Evolutionary conservation across 2,113 vertebrate species (phyloP).

Genomic region (Antigone vipio): DNA sequence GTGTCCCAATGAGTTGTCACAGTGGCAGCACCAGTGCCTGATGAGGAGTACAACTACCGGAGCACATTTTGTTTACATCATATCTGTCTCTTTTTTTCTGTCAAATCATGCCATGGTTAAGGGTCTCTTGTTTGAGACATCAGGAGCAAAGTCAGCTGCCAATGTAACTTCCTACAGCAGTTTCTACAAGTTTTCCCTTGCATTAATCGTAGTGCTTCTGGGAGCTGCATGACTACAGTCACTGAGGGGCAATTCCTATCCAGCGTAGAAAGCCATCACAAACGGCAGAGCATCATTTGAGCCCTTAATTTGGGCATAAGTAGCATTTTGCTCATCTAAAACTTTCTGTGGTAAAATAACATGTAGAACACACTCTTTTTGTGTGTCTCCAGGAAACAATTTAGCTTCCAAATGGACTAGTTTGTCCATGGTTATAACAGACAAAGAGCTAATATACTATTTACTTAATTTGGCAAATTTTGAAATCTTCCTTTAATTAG

Average conservation of each 20-base stretch:
- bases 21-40: neutral
- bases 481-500: slow-evolving; percentile 27
- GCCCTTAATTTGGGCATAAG: neutral
- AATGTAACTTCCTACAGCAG: neutral
- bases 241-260: neutral
- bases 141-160: neutral
- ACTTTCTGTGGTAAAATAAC: neutral
- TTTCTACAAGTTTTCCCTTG: neutral
- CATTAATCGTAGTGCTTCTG: neutral
- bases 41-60: neutral
- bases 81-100: neutral
- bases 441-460: neutral
- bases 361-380: neutral
- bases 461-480: slow-evolving; percentile 12
- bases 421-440: neutral
- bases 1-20: neutral
- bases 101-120: neutral
- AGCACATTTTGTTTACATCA: neutral
- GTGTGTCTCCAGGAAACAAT: neutral
- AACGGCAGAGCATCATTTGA: neutral
- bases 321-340: neutral
- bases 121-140: neutral
- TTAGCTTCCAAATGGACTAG: neutral
- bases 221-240: neutral
- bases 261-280: neutral